A percentile compares a stretch with the other conserved stretches of the same genome.
Conservation (phyloP, 2,113 vertebrate species). For the Philantomba maxwellii region DNA sequence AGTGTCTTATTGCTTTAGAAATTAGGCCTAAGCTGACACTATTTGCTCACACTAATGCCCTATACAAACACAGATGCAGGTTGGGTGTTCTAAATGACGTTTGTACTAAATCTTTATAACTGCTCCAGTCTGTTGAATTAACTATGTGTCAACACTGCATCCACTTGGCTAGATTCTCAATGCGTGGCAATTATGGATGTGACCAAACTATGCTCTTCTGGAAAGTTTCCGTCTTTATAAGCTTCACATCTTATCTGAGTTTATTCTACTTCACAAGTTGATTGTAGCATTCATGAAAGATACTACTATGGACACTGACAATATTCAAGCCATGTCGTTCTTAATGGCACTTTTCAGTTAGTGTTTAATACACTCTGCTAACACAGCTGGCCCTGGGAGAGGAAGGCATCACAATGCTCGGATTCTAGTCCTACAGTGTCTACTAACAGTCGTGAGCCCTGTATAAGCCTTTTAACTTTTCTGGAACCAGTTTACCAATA, state of each 20-base stretch:
- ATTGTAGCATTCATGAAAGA: neutral
- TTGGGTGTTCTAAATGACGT: neutral
- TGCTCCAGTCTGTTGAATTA: slow-evolving; percentile 13
- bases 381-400: neutral
- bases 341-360: neutral
- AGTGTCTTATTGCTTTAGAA: slow-evolving; percentile 16
- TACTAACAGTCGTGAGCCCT: neutral
- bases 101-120: slow-evolving; percentile 17
- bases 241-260: neutral
- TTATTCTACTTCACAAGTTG: neutral
- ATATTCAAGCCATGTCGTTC: neutral
- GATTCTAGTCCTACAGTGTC: neutral
- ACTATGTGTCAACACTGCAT: slow-evolving; percentile 11
- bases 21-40: slow-evolving; percentile 30
- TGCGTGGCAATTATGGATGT: neutral
- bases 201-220: neutral
- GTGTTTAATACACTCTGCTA: neutral
- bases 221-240: neutral
- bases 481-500: neutral
- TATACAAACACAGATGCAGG: slow-evolving; percentile 9
- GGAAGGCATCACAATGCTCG: neutral
- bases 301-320: neutral
- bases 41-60: slow-evolving; percentile 36
- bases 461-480: neutral
- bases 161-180: slow-evolving; percentile 18